Evolutionary conservation across 2,113 vertebrate species (phyloP).

Genomic region (Odontophorus gujanensis): DNA sequence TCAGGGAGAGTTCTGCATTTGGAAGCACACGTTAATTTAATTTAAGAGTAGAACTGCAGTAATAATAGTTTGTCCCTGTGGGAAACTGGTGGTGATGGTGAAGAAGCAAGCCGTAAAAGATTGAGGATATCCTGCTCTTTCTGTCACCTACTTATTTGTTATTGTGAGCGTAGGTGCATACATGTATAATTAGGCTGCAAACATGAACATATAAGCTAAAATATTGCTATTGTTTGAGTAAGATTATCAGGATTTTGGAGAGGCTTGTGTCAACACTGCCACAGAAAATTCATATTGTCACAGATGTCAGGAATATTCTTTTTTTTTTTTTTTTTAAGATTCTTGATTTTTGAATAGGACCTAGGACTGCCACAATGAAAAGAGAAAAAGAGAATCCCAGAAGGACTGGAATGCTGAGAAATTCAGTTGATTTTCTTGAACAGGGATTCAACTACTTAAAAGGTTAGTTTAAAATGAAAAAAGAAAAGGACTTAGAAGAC

Average conservation of each 20-base stretch:
- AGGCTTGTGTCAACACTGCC: neutral
- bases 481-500: neutral
- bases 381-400: neutral
- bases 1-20: slow-evolving; percentile 45
- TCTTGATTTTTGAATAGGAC: neutral
- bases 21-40: slow-evolving; percentile 43
- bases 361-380: neutral
- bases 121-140: neutral
- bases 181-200: neutral
- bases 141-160: slow-evolving; percentile 7
- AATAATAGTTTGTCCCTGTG: slow-evolving; percentile 3
- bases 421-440: neutral
- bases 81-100: neutral
- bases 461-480: neutral
- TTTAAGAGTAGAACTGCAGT: slow-evolving; percentile 26
- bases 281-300: neutral
- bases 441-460: neutral
- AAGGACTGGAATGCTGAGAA: neutral
- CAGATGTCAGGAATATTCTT: neutral
- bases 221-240: neutral
- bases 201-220: neutral
- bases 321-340: neutral
- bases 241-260: neutral
- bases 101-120: slow-evolving; percentile 10
- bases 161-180: neutral